Evolutionary conservation across 2,113 vertebrate genomes (phyloP).

Genomic region (Puffinus mauretanicus): DNA sequence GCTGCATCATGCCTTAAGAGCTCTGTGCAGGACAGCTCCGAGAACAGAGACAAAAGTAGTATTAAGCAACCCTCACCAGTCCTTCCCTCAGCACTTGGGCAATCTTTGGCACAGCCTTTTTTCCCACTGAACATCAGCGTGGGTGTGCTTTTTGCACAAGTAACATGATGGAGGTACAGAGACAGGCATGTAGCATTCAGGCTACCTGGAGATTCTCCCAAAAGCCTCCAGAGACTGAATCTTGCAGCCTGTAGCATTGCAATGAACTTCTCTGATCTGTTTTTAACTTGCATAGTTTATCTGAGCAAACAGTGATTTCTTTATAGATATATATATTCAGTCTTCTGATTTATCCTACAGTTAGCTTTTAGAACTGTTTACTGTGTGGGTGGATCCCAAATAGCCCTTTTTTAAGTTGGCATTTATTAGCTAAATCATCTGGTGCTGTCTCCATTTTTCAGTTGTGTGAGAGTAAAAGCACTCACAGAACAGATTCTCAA

Average conservation of each 20-base stretch:
- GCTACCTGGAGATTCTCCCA: neutral
- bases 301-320: neutral
- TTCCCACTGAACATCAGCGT: fast-evolving
- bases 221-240: neutral
- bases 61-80: neutral
- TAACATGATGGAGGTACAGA: neutral
- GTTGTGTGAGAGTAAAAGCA: neutral
- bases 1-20: conserved; percentile 7
- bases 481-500: neutral
- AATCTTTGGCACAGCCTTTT: neutral
- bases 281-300: neutral
- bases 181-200: neutral
- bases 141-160: neutral
- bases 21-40: neutral
- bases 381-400: neutral
- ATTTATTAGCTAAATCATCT: neutral
- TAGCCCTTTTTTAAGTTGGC: neutral
- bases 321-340: neutral
- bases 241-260: neutral
- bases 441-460: neutral
- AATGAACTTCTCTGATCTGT: neutral
- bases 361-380: neutral
- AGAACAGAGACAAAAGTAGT: neutral
- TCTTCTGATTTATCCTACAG: neutral
- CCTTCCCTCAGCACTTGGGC: neutral